Conservation (phyloP, 1,140 invertebrate genomes). For the Heliothis subflexa region DNA sequence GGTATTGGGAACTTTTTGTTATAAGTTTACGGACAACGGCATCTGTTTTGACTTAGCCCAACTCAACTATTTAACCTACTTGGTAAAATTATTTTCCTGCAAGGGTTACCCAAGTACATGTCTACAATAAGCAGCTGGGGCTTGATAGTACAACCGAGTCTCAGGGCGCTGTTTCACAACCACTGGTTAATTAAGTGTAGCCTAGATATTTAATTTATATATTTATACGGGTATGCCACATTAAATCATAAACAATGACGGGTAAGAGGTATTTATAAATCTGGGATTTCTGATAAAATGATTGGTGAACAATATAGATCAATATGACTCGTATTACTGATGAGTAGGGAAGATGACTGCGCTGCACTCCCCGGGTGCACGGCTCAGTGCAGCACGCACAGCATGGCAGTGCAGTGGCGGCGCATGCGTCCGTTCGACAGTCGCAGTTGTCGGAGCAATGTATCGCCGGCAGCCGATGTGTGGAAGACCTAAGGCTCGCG, state of each 20-base stretch:
- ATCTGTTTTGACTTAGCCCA: not conserved
- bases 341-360: too few relatives aligned
- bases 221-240: too few relatives aligned
- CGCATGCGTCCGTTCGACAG: not conserved
- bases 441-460: not conserved
- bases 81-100: slow-evolving; percentile 4
- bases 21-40: slow-evolving; percentile 10
- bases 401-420: too few relatives aligned
- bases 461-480: slow-evolving; percentile 1
- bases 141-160: too few relatives aligned
- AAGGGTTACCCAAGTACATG: too few relatives aligned
- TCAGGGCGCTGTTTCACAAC: too few relatives aligned
- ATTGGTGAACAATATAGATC: not conserved
- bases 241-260: not conserved
- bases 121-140: not conserved
- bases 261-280: not conserved
- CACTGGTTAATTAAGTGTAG: too few relatives aligned
- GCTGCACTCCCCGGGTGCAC: too few relatives aligned
- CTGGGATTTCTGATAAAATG: not conserved
- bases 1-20: not conserved
- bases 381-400: too few relatives aligned
- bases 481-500: slow-evolving; percentile 18
- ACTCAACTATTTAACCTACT: not conserved
- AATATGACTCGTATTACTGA: too few relatives aligned
- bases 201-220: too few relatives aligned